These are phyloP conservation scores for Rotaria magnacalcarata DNA, from an alignment of 2,888 invertebrate species.

Conservation along the genomic window DNA sequence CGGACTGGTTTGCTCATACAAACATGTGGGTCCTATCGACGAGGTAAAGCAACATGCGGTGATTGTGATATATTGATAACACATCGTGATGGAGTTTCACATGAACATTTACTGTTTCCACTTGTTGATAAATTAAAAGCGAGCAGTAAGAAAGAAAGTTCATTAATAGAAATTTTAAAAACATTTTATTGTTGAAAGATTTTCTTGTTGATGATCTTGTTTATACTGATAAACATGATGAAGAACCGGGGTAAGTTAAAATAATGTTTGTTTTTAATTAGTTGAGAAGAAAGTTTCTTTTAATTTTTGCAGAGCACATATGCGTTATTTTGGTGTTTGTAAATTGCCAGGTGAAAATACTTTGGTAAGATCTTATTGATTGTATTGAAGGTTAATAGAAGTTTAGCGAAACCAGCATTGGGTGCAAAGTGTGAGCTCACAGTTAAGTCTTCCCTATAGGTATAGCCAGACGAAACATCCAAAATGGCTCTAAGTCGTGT, in stretches of 20 bases:
- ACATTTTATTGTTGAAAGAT: slow-evolving; percentile 49
- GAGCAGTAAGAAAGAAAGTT: background rate
- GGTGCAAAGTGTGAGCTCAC: too few relatives aligned
- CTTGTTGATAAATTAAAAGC: slow-evolving; percentile 54
- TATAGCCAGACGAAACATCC: too few relatives aligned
- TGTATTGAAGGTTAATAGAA: too few relatives aligned
- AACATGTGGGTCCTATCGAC: slow-evolving; percentile 61
- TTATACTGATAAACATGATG: slow-evolving; percentile 56
- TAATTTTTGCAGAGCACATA: slow-evolving; percentile 52
- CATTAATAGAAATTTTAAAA: too few relatives aligned
- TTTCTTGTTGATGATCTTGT: slow-evolving; percentile 62
- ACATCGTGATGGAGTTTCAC: slow-evolving; percentile 60
- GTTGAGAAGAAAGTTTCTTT: background rate
- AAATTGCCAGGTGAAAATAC: slow-evolving; percentile 55
- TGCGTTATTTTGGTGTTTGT: slow-evolving; percentile 62
- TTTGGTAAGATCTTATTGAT: slow-evolving; percentile 50
- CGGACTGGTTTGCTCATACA: slow-evolving; percentile 55
- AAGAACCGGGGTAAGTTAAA: slow-evolving; percentile 3
- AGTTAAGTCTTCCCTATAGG: too few relatives aligned
- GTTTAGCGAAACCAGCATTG: too few relatives aligned
- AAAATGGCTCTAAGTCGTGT: too few relatives aligned
- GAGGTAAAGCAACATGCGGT: slow-evolving; percentile 61
- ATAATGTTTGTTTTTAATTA: background rate
- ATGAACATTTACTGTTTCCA: slow-evolving; percentile 55
- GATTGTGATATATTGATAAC: slow-evolving; percentile 62